A percentile compares a stretch with the other conserved stretches of the same genome.
These are phyloP conservation scores for Phrixothrix hirtus DNA, from an alignment of 2,888 invertebrate genomes.

Conservation along the genomic window DNA sequence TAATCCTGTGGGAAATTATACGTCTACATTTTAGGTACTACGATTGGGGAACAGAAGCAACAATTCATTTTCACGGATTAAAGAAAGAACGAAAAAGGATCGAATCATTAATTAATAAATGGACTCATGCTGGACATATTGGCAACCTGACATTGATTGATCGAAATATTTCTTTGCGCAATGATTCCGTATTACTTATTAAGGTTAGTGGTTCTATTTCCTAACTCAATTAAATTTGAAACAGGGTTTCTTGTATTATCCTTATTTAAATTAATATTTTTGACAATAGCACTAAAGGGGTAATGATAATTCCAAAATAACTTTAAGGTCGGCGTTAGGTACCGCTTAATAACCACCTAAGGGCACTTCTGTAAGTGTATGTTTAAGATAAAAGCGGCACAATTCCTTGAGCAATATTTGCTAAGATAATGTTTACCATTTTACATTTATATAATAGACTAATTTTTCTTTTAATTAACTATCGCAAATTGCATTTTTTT, in stretches of 20 bases:
- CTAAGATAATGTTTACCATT: too few relatives aligned
- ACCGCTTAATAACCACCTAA: too few relatives aligned
- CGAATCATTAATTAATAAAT: conserved; percentile 60
- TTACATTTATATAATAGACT: too few relatives aligned
- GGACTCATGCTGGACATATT: conserved; percentile 64
- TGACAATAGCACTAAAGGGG: neutral
- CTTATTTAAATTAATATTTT: too few relatives aligned
- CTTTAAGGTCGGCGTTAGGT: too few relatives aligned
- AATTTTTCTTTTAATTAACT: too few relatives aligned
- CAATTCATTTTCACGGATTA: conserved; percentile 60
- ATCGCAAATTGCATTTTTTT: too few relatives aligned
- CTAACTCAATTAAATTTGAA: too few relatives aligned
- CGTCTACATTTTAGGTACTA: conserved; percentile 39
- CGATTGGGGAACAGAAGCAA: conserved; percentile 58
- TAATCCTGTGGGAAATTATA: neutral
- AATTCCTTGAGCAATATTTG: too few relatives aligned
- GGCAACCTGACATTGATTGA: conserved; percentile 66
- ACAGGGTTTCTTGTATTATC: too few relatives aligned
- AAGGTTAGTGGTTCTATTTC: conserved; percentile 59
- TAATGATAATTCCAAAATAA: neutral
- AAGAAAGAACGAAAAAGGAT: conserved; percentile 61
- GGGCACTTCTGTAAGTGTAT: too few relatives aligned
- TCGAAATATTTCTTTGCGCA: conserved; percentile 70
- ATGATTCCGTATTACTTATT: conserved; percentile 71
- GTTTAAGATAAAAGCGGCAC: too few relatives aligned